phyloP scores from a whole-genome alignment of 2,888 invertebrate genomes.

The Herminia tarsipennalis region DNA sequence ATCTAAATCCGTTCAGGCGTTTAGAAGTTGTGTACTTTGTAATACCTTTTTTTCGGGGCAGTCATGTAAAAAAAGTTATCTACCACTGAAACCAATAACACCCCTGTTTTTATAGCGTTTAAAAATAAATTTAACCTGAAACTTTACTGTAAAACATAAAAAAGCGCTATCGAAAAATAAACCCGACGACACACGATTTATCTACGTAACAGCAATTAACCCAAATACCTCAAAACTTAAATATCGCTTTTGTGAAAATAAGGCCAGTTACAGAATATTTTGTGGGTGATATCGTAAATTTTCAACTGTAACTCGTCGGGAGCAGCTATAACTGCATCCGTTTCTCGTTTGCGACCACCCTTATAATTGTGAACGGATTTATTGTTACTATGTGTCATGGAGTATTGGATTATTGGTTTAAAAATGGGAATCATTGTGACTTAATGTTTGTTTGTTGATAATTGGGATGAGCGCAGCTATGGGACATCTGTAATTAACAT shows the following conservation, averaged over 20 bases:
- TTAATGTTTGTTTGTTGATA: conserved; percentile 4
- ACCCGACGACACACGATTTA: conserved; percentile 31
- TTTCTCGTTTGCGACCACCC: conserved; percentile 30
- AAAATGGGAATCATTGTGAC: neutral
- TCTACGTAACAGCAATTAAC: conserved; percentile 35
- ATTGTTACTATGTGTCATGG: conserved; percentile 12
- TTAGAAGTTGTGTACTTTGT: no score
- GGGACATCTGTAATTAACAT: no score
- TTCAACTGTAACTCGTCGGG: conserved; percentile 24
- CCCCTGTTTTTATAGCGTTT: no score
- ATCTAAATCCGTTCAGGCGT: no score
- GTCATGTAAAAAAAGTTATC: no score
- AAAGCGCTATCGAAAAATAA: conserved; percentile 19
- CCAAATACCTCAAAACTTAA: conserved; percentile 35
- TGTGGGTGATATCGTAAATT: conserved; percentile 35
- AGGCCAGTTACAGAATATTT: conserved; percentile 34
- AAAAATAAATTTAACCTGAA: neutral
- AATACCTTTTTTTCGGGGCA: no score
- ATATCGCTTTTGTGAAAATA: conserved; percentile 27
- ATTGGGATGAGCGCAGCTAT: no score
- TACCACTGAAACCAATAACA: no score
- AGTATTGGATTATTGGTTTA: conserved; percentile 7
- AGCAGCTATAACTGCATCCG: conserved; percentile 39
- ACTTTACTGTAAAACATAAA: neutral
- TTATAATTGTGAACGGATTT: conserved; percentile 41